These are phyloP conservation scores for Calephelis virginiensis DNA, from an alignment of 1,140 invertebrate genomes.

Conservation along the genomic window DNA sequence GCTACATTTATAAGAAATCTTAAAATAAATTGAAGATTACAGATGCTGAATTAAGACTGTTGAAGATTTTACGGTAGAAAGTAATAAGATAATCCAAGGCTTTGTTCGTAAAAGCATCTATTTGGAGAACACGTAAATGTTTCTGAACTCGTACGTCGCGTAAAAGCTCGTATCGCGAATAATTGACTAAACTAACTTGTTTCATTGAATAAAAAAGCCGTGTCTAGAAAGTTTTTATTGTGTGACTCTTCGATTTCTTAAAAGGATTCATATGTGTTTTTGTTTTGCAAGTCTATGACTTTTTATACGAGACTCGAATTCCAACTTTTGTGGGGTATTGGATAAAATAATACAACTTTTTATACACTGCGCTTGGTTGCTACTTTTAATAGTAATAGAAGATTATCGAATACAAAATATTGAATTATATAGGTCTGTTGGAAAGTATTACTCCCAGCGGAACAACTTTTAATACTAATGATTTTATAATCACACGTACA, in stretches of 20 bases:
- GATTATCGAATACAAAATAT: no score
- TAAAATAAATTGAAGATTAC: no score
- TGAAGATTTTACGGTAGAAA: no score
- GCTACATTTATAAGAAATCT: no score
- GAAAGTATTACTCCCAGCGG: no score
- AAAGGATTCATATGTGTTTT: constrained; percentile 9
- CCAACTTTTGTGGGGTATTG: not conserved
- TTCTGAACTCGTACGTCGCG: constrained; percentile 51
- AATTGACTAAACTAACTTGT: constrained; percentile 62
- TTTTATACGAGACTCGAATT: not conserved
- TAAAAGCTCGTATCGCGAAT: constrained; percentile 55
- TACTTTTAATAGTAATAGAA: no score
- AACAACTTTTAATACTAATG: no score
- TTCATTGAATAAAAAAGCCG: constrained; percentile 58
- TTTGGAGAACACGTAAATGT: constrained; percentile 30
- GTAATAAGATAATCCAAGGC: not conserved
- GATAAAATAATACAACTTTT: no score
- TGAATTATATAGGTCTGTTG: no score
- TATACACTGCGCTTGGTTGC: no score
- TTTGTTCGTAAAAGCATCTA: not conserved
- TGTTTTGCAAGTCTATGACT: not conserved
- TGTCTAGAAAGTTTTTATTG: constrained; percentile 29
- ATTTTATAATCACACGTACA: no score
- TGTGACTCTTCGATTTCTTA: constrained; percentile 17
- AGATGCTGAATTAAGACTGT: no score